These are phyloP conservation scores for Drosophila neoperkinsi DNA, from an alignment of 2,888 invertebrate genomes.

Conservation along the genomic window DNA sequence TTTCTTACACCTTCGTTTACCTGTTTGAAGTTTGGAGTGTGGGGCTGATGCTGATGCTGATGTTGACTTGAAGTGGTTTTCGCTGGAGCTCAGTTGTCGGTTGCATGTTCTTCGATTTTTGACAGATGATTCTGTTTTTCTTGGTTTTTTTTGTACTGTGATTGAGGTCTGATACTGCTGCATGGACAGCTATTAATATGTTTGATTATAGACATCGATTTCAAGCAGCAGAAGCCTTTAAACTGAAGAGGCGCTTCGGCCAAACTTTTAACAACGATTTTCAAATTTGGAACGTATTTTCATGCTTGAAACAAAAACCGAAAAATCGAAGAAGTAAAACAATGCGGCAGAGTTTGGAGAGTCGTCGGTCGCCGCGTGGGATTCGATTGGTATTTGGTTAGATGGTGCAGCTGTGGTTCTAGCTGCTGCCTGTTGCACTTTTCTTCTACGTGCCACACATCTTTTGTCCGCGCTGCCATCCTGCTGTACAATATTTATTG, in stretches of 20 bases:
- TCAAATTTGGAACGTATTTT: constrained; percentile 75
- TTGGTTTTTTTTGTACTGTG: constrained; percentile 38
- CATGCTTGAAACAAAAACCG: constrained; percentile 44
- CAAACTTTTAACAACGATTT: constrained; percentile 59
- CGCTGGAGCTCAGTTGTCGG: constrained; percentile 64
- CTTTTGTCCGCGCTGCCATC: constrained; percentile 42
- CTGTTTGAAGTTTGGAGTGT: constrained; percentile 39
- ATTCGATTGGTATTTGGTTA: constrained; percentile 27
- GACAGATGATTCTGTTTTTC: constrained; percentile 73
- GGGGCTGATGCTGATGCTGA: constrained; percentile 41
- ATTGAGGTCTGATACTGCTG: constrained; percentile 66
- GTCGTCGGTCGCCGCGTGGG: constrained; percentile 64
- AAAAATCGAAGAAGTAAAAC: constrained; percentile 26
- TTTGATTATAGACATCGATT: constrained; percentile 74
- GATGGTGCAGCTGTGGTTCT: constrained; percentile 39
- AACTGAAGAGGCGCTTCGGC: constrained; percentile 21
- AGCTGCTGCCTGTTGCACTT: constrained; percentile 42
- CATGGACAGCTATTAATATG: constrained; percentile 74
- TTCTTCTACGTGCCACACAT: constrained; percentile 40
- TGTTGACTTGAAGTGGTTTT: constrained; percentile 44
- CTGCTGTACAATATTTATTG: constrained; percentile 45
- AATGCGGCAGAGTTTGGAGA: constrained; percentile 36
- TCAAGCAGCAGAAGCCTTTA: constrained; percentile 36
- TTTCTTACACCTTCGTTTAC: constrained; percentile 79
- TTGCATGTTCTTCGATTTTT: constrained; percentile 79